phyloP scores from a whole-genome alignment of 2,797 vertebrate species.

The Anniella stebbinsi region DNA sequence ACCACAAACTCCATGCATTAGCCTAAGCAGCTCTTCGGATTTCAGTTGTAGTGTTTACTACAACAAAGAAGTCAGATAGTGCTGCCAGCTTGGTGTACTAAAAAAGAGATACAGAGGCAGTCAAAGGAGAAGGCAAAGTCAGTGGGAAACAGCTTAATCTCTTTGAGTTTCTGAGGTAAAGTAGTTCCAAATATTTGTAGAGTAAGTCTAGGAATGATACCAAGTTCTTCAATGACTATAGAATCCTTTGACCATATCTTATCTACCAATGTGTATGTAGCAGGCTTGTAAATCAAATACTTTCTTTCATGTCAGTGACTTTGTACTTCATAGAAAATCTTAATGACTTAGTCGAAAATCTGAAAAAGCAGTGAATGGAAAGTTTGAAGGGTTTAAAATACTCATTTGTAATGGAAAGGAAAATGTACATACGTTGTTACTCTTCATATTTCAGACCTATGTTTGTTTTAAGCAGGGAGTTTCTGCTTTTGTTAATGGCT shows the following conservation, averaged over 20 bases:
- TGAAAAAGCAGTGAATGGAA: background rate
- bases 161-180: slow-evolving; percentile 49
- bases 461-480: slow-evolving; percentile 6
- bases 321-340: slow-evolving; percentile 44
- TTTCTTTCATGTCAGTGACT: slow-evolving; percentile 54
- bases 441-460: background rate
- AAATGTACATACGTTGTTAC: background rate
- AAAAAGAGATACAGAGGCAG: slow-evolving; percentile 37
- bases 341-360: background rate
- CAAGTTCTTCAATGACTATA: slow-evolving; percentile 54
- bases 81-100: slow-evolving; percentile 47
- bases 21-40: background rate
- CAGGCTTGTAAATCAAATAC: slow-evolving; percentile 61
- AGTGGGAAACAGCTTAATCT: slow-evolving; percentile 20
- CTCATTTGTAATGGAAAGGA: background rate
- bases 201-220: slow-evolving; percentile 51
- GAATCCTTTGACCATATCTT: slow-evolving; percentile 63
- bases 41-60: slow-evolving; percentile 17
- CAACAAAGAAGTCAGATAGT: slow-evolving; percentile 18
- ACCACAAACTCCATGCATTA: background rate
- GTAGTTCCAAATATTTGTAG: slow-evolving; percentile 68
- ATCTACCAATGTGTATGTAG: slow-evolving; percentile 39
- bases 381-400: background rate
- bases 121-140: slow-evolving; percentile 28
- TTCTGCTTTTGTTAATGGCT: background rate